These are phyloP conservation scores for Andricus quercusramuli DNA, from an alignment of 2,888 invertebrate species.

Conservation along the genomic window DNA sequence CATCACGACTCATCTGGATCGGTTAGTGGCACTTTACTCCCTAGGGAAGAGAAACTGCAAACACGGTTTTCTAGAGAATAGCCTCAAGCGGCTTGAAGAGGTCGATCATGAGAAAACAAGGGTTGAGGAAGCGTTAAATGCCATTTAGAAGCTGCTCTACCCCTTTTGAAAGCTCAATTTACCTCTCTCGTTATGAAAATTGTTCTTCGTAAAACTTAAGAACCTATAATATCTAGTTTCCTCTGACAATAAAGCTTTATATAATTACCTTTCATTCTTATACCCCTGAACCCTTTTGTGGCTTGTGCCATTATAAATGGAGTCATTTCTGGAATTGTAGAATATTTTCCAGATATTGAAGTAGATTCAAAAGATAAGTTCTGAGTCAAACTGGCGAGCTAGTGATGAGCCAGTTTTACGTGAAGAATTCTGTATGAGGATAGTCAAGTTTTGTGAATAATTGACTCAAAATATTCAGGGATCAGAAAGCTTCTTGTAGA, in stretches of 20 bases:
- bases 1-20: slow-evolving; percentile 45
- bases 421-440: too few relatives aligned
- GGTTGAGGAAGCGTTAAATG: slow-evolving; percentile 42
- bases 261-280: background rate
- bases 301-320: too few relatives aligned
- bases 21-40: slow-evolving; percentile 46
- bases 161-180: slow-evolving; percentile 27
- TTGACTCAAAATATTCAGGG: too few relatives aligned
- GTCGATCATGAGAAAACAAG: slow-evolving; percentile 49
- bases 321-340: too few relatives aligned
- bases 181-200: slow-evolving; percentile 13
- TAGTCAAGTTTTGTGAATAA: too few relatives aligned
- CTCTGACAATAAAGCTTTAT: slow-evolving; percentile 15
- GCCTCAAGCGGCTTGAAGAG: slow-evolving; percentile 49
- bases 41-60: slow-evolving; percentile 44
- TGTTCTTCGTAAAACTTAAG: background rate
- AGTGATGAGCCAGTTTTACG: too few relatives aligned
- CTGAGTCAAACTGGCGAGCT: too few relatives aligned
- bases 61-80: slow-evolving; percentile 48
- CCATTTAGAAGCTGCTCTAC: slow-evolving; percentile 13
- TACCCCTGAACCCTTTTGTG: too few relatives aligned
- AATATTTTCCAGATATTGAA: too few relatives aligned
- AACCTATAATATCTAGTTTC: slow-evolving; percentile 8
- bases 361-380: too few relatives aligned
- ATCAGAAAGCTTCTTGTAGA: too few relatives aligned